A percentile compares a stretch with the other conserved stretches of the same genome.
These are phyloP conservation scores for Phacellophora camtschatica DNA, from an alignment of 30 jellyfish, hydroid and myxozoan genomes.

Conservation along the genomic window DNA sequence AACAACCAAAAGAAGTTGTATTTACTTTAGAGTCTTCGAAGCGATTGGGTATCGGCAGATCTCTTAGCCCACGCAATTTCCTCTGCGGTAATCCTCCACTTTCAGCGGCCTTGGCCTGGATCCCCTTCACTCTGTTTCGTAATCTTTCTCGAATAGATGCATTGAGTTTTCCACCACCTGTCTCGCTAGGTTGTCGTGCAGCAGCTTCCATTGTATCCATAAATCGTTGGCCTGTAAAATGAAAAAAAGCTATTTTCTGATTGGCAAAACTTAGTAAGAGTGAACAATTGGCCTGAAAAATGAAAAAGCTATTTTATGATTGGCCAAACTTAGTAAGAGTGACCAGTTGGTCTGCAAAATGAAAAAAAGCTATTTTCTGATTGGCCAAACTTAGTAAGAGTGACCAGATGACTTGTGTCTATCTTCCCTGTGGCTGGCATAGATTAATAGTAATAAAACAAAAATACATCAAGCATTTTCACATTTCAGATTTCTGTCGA, in stretches of 20 bases:
- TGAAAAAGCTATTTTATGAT: too few species aligned
- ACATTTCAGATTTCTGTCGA: too few species aligned
- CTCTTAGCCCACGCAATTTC: constrained; percentile 80
- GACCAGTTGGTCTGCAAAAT: constrained; percentile 2
- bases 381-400: too few species aligned
- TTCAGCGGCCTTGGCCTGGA: constrained; percentile 48
- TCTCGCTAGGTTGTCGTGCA: constrained; percentile 9
- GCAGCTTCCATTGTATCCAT: constrained; percentile 31
- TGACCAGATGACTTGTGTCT: too few species aligned
- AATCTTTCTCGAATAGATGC: constrained; percentile 87
- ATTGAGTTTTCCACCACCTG: constrained; percentile 63
- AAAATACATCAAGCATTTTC: too few species aligned
- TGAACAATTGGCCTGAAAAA: too few species aligned
- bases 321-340: too few species aligned
- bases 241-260: too few species aligned
- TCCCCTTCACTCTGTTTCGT: constrained; percentile 78
- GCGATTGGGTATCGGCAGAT: constrained; percentile 79
- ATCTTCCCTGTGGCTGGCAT: too few species aligned
- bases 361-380: too few species aligned
- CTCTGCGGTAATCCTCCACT: constrained; percentile 56
- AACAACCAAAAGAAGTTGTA: neutral
- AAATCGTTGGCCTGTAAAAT: constrained; percentile 6
- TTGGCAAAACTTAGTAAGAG: too few species aligned
- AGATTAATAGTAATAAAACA: too few species aligned
- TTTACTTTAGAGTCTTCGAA: constrained; percentile 70